Evolutionary conservation across 2,113 vertebrate genomes (phyloP).

Genomic region (Periophthalmus modestus): DNA sequence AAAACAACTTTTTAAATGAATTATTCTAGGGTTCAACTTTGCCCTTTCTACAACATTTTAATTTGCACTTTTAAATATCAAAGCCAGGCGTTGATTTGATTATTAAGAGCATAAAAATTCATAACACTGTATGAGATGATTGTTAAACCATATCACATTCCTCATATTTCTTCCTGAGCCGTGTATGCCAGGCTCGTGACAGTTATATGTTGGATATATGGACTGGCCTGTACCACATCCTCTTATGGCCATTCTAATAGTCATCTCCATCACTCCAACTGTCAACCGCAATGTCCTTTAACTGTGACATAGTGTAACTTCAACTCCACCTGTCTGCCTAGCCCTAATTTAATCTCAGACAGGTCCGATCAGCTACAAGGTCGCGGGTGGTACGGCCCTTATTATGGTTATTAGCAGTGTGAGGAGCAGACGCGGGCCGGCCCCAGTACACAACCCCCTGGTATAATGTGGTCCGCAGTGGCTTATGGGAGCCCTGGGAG

Average conservation of each 20-base stretch:
- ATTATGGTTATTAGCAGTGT: constrained; percentile 56
- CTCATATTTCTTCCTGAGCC: background rate
- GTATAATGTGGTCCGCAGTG: constrained; percentile 19
- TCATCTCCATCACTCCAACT: background rate
- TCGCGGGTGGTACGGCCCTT: constrained; percentile 47
- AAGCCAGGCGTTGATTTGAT: background rate
- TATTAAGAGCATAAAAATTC: background rate
- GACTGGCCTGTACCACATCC: background rate
- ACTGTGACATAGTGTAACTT: background rate
- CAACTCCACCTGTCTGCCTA: background rate
- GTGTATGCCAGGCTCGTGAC: background rate
- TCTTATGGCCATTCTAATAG: constrained; percentile 4
- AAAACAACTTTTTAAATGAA: no score
- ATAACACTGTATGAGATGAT: background rate
- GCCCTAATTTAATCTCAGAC: constrained; percentile 57
- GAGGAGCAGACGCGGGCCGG: constrained; percentile 42
- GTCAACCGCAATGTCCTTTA: background rate
- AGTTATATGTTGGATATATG: background rate
- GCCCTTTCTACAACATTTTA: background rate
- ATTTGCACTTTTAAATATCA: background rate
- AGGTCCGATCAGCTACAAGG: constrained; percentile 41
- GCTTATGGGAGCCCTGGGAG: background rate
- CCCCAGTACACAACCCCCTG: constrained; percentile 15
- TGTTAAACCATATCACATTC: background rate
- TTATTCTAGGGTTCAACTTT: background rate